A percentile compares a stretch with the other conserved stretches of the same genome.
phyloP scores from a whole-genome alignment of 37 sponge, comb jelly and placozoan species.

The Cladorhizidae sp. region DNA sequence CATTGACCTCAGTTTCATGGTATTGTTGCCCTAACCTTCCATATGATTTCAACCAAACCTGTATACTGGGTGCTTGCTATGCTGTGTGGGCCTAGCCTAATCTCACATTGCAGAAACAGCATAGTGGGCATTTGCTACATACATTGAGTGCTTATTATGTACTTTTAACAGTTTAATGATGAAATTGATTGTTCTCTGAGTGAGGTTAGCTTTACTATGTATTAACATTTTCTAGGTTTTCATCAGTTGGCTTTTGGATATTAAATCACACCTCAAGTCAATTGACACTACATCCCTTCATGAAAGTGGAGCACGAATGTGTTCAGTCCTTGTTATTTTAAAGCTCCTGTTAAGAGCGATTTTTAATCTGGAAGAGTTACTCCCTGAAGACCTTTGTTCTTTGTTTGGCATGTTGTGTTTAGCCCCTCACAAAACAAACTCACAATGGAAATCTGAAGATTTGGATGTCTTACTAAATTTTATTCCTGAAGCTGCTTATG shows the following conservation, averaged over 20 bases:
- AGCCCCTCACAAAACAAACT: neutral
- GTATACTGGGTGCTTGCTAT: too few species aligned
- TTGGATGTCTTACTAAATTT: neutral
- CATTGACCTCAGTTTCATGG: too few species aligned
- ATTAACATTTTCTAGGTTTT: neutral
- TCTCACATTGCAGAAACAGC: too few species aligned
- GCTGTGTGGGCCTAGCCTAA: too few species aligned
- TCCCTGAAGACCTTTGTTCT: neutral
- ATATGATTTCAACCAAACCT: too few species aligned
- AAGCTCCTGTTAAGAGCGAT: neutral
- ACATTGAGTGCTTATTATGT: too few species aligned
- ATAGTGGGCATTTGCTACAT: too few species aligned
- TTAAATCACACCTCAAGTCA: neutral
- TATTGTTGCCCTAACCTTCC: too few species aligned
- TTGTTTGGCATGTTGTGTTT: constrained; percentile 12
- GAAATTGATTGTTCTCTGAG: too few species aligned
- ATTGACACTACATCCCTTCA: too few species aligned
- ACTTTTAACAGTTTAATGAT: too few species aligned
- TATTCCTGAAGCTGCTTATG: neutral
- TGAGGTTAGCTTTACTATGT: neutral
- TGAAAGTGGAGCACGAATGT: constrained; percentile 8
- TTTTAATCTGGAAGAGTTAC: neutral
- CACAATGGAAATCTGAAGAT: neutral
- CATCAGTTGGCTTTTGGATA: neutral
- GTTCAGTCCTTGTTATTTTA: neutral